phyloP scores from a whole-genome alignment of 2,797 vertebrate genomes.

The Scolopax rusticola region DNA sequence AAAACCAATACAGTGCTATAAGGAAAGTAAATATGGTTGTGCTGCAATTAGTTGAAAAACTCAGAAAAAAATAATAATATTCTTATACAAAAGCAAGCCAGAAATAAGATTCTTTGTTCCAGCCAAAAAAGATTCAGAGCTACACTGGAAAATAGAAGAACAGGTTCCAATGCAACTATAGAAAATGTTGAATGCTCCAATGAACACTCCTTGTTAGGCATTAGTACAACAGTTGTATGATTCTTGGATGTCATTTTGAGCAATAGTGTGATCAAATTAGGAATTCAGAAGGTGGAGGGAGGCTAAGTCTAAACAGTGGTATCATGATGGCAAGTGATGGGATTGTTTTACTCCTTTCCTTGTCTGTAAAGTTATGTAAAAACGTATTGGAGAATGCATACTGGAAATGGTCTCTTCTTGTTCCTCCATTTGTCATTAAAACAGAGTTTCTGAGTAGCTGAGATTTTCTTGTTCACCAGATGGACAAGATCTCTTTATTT shows the following conservation, averaged over 20 bases:
- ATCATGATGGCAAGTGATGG: not conserved
- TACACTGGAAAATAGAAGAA: not conserved
- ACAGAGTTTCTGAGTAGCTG: not conserved
- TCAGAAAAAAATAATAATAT: not conserved
- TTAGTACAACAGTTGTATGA: not conserved
- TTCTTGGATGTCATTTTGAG: not conserved
- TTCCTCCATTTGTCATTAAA: not conserved
- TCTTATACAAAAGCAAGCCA: not conserved
- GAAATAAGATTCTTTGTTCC: not conserved
- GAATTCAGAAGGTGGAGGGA: not conserved
- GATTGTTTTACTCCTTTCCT: not conserved
- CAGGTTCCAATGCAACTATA: not conserved
- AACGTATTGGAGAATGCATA: rapidly evolving
- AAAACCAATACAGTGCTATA: not conserved
- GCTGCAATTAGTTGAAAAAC: not conserved
- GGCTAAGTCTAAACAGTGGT: not conserved
- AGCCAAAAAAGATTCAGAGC: not conserved
- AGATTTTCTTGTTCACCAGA: not conserved
- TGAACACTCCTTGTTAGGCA: not conserved
- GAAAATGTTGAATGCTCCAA: not conserved
- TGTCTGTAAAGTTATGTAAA: not conserved
- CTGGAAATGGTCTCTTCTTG: not conserved
- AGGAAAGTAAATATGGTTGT: not conserved
- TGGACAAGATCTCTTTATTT: not conserved
- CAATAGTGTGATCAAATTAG: not conserved